Percentiles rank a stretch among this genome's conserved stretches.
These are phyloP conservation scores for Uria lomvia DNA, from an alignment of 2,113 vertebrate species.

Conservation along the genomic window DNA sequence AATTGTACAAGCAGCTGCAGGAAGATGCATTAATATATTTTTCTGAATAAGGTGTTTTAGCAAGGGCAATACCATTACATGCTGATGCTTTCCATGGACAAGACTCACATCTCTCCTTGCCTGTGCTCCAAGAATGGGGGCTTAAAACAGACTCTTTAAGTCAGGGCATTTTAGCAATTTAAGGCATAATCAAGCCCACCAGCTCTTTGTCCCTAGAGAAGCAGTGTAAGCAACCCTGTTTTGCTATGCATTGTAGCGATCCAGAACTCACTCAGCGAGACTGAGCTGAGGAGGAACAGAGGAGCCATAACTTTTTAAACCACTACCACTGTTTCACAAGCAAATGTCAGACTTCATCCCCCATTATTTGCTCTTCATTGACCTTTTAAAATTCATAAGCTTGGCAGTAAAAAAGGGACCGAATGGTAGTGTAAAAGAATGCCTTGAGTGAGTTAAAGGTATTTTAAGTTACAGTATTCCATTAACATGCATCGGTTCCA, in stretches of 20 bases:
- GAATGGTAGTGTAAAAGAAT: background rate
- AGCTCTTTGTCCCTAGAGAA: background rate
- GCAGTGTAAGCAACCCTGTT: background rate
- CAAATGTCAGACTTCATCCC: slow-evolving; percentile 32
- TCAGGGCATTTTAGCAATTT: background rate
- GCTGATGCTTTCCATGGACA: background rate
- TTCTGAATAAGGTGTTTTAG: background rate
- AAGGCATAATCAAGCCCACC: background rate
- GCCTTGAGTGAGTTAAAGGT: background rate
- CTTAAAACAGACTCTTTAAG: background rate
- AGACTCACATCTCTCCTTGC: background rate
- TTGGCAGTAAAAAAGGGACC: background rate
- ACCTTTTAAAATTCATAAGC: slow-evolving; percentile 16
- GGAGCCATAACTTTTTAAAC: background rate
- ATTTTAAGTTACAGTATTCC: background rate
- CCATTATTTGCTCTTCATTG: slow-evolving; percentile 24
- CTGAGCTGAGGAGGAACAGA: background rate
- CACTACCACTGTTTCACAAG: background rate
- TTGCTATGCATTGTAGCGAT: background rate
- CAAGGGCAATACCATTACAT: background rate
- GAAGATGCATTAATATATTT: background rate
- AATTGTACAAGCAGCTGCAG: background rate
- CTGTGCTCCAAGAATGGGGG: background rate
- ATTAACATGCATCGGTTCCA: background rate
- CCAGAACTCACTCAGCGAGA: background rate